These are phyloP conservation scores for Diachasma alloeum DNA, from an alignment of 1,140 invertebrate genomes.

Conservation along the genomic window DNA sequence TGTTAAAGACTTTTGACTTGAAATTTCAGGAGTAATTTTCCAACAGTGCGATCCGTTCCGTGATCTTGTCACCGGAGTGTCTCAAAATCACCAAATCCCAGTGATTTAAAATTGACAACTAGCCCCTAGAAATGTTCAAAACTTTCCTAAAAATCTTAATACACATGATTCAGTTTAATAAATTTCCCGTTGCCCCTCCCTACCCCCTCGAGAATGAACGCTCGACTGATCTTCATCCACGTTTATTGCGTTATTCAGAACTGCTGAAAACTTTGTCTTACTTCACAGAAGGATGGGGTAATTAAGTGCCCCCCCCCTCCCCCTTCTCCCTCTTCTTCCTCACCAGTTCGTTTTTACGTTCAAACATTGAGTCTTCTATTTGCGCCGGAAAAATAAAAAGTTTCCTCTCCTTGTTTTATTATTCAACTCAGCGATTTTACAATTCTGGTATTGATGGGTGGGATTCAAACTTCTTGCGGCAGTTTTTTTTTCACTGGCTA, in stretches of 20 bases:
- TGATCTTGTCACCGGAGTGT: no score
- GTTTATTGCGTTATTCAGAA: slow-evolving; percentile 46
- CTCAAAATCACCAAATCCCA: no score
- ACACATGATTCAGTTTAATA: not conserved
- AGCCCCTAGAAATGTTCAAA: not conserved
- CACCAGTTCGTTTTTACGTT: not conserved
- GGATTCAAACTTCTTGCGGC: not conserved
- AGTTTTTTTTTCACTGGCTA: not conserved
- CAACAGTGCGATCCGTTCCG: no score
- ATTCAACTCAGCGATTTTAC: slow-evolving; percentile 15
- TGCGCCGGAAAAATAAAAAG: not conserved
- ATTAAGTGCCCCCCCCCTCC: slow-evolving; percentile 36
- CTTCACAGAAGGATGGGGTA: slow-evolving; percentile 30
- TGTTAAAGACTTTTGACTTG: no score
- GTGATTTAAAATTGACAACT: no score
- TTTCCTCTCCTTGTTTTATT: not conserved
- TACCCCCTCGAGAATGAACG: slow-evolving; percentile 40
- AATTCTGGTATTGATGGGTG: not conserved
- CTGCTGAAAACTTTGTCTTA: slow-evolving; percentile 42
- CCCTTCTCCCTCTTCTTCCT: not conserved
- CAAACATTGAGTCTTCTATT: not conserved
- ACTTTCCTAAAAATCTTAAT: not conserved
- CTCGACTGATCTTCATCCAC: slow-evolving; percentile 37
- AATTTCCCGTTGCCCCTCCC: not conserved
- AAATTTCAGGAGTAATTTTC: no score